Conservation (phyloP, 2,797 vertebrate genomes). For the Tauraco hartlaubi region DNA sequence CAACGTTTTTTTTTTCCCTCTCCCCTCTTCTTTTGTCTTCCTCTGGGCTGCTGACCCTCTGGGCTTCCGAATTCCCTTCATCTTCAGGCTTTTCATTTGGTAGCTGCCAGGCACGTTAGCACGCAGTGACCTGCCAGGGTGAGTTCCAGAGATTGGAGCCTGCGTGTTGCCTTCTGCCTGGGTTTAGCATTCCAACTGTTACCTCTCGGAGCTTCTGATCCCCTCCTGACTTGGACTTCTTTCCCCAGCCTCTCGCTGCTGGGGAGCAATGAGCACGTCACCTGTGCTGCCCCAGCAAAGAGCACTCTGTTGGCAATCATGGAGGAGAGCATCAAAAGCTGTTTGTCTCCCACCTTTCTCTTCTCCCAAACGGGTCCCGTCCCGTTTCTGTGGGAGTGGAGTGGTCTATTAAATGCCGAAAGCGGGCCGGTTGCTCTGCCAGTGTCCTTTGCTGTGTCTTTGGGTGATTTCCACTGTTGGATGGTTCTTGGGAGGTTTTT, state of each 20-base stretch:
- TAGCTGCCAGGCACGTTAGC: neutral
- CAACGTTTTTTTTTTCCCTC: neutral
- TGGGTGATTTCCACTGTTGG: neutral
- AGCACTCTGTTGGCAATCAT: neutral
- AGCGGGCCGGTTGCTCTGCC: neutral
- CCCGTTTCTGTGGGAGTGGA: neutral
- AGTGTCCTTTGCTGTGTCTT: accelerated
- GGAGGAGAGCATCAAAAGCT: neutral
- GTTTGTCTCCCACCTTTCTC: neutral
- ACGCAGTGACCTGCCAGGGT: neutral
- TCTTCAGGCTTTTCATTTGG: neutral
- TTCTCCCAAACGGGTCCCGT: neutral
- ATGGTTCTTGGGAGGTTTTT: neutral
- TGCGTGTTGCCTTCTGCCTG: neutral
- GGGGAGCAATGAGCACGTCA: neutral
- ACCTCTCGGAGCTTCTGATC: neutral
- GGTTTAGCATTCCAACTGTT: neutral
- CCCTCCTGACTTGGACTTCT: neutral
- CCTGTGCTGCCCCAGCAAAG: neutral
- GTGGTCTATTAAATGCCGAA: neutral
- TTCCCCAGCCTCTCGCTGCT: neutral
- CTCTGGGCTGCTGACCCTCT: neutral
- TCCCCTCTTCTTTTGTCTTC: neutral
- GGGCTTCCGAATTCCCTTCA: neutral
- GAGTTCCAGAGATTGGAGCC: neutral